These are phyloP conservation scores for Rhinatrema bivittatum DNA, from an alignment of 2,797 vertebrate genomes.

Conservation along the genomic window DNA sequence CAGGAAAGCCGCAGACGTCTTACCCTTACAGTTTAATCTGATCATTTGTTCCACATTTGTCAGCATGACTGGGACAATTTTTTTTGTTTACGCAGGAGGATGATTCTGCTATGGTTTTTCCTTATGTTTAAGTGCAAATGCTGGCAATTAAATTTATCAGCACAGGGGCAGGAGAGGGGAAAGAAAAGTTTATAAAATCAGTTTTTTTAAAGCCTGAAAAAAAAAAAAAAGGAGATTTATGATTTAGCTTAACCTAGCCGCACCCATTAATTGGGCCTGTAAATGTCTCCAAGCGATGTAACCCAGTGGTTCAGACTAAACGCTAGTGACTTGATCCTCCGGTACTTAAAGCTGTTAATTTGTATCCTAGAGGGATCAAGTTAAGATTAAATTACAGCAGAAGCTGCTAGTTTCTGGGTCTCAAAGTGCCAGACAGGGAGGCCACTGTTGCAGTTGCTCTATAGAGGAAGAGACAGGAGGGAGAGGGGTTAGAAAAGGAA, in stretches of 20 bases:
- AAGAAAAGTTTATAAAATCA: not conserved
- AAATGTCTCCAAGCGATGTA: not conserved
- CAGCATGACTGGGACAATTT: not conserved
- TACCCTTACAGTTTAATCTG: not conserved
- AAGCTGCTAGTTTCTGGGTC: conserved; percentile 1
- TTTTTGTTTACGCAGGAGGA: not conserved
- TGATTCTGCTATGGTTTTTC: not conserved
- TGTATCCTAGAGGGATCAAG: not conserved
- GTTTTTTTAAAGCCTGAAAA: too few relatives aligned
- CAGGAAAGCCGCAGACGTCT: not conserved
- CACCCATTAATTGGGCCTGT: not conserved
- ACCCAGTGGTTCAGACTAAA: not conserved
- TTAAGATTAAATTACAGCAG: conserved; percentile 1
- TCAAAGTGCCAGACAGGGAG: conserved; percentile 1
- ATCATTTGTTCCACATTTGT: not conserved
- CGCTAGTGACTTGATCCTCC: not conserved
- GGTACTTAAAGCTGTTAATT: not conserved
- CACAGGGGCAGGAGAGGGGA: not conserved
- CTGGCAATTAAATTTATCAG: too few relatives aligned
- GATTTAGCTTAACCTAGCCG: too few relatives aligned
- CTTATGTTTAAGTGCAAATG: too few relatives aligned
- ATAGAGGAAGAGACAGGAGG: not conserved
- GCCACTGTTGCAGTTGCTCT: not conserved
- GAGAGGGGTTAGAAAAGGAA: too few relatives aligned
- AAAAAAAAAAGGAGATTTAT: not conserved